Conservation (phyloP, 2,888 invertebrate genomes). For the Ochlodes sylvanus region DNA sequence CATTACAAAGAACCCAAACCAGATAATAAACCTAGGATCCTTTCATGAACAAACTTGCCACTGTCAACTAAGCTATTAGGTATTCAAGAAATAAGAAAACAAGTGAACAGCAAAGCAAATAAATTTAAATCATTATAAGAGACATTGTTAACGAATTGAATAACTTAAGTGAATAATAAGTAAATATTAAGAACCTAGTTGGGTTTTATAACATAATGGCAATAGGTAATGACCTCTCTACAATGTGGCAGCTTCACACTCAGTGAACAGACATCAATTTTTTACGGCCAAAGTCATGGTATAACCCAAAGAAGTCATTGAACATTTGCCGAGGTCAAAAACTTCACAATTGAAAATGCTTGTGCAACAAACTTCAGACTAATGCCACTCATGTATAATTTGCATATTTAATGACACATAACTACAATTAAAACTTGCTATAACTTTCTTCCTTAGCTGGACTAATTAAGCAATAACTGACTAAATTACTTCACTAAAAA, state of each 20-base stretch:
- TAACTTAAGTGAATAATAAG: not conserved
- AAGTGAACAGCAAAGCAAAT: too few species aligned
- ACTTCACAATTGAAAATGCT: not conserved
- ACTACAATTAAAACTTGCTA: too few species aligned
- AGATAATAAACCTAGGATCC: too few species aligned
- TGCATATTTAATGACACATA: too few species aligned
- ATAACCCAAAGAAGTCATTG: constrained; percentile 10
- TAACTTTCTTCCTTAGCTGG: too few species aligned
- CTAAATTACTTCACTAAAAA: too few species aligned
- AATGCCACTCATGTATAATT: not conserved
- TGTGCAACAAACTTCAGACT: not conserved
- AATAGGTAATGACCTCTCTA: not conserved
- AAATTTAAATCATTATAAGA: too few species aligned
- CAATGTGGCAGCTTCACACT: constrained; percentile 9
- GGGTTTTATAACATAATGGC: not conserved
- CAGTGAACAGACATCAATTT: not conserved
- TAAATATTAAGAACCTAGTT: not conserved
- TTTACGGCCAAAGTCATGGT: constrained; percentile 7
- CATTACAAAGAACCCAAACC: too few species aligned
- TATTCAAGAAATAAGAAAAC: too few species aligned
- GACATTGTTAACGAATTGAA: not conserved
- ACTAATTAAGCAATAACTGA: too few species aligned
- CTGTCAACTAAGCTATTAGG: too few species aligned
- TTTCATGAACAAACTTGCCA: too few species aligned
- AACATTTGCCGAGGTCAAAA: constrained; percentile 2